These are phyloP conservation scores for Calcarius ornatus DNA, from an alignment of 2,113 vertebrate genomes.

Conservation along the genomic window DNA sequence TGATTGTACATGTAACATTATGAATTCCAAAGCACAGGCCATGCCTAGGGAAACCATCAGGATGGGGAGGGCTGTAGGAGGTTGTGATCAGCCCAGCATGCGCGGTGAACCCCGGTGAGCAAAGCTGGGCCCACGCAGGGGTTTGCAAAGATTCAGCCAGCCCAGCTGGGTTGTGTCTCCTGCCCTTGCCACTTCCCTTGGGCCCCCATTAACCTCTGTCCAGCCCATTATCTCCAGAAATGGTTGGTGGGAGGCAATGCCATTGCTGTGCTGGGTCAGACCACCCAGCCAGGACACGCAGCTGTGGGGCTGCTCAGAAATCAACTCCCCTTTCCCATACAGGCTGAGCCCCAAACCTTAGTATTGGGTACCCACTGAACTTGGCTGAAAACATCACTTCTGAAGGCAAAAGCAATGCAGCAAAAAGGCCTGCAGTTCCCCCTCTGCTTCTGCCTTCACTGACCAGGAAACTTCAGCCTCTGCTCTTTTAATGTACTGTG, in stretches of 20 bases:
- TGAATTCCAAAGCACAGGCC: rapidly evolving
- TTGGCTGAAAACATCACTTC: background rate
- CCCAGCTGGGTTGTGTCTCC: background rate
- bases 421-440: background rate
- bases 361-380: background rate
- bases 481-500: conserved; percentile 54
- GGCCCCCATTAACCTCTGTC: background rate
- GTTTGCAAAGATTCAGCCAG: background rate
- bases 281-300: background rate
- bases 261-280: background rate
- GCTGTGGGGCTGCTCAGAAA: background rate
- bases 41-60: background rate
- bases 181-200: background rate
- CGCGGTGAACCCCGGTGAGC: rapidly evolving
- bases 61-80: background rate
- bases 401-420: background rate
- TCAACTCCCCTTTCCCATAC: background rate
- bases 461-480: conserved; percentile 60
- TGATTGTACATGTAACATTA: rapidly evolving
- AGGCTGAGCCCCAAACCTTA: background rate
- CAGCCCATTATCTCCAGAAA: background rate
- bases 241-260: background rate
- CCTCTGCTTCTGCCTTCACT: background rate
- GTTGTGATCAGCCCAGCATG: rapidly evolving
- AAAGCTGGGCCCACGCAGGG: rapidly evolving